Base-by-base conservation (phyloP, 1,140 invertebrate genomes). In the Diachasmimorpha longicaudata region DNA sequence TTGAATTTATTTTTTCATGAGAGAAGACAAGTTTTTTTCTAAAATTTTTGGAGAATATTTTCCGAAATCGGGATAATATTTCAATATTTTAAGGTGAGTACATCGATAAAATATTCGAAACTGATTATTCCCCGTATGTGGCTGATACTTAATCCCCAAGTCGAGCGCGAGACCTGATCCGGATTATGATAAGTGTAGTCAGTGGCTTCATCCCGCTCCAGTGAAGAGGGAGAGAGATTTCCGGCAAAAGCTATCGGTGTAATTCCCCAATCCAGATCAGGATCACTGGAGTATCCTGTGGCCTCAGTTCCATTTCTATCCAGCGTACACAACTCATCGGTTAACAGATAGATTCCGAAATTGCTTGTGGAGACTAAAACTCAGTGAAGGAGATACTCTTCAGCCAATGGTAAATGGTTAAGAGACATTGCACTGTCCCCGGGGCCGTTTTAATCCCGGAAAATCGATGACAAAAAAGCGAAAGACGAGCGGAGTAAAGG, bases 211-310 rank as follows among this genome's bases (percentile, higher is more conserved):
- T 52, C 16, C 48, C n/a, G n/a, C n/a, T 3, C 44, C 3, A 46
- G 9, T 4, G 14, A 16, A 52, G 48, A 14, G 19, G 31, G 31
- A 31, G 31, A 31, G 5, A 69, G 72, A 46, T 73, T 42, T 76
- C 70, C 66, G 74, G 74, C 46, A 73, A 72, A 70, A 70, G 46
- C 68, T 68, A 78, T 78, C 46, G 48, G 44, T 14, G 76, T 81
- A 79, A 81, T 80, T 81, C 77, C 48, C 76, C 73, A 78, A 81
- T 80, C 79, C 77, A 81, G 80, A 79, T 79, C 75, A 79, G 77
- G 74, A 75, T 69, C 68, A 14, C 44, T 63, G 37, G 63, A 74
- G 70, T 66, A 23, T 25, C 48, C 14, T 48, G 36, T 37, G 39
- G 69, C 19, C 76, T 76, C 67, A 31, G 10, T 44, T 52, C 71